These are phyloP conservation scores for Ophthalmotilapia sp. DNA, from an alignment of 2,113 vertebrate species.

Conservation along the genomic window DNA sequence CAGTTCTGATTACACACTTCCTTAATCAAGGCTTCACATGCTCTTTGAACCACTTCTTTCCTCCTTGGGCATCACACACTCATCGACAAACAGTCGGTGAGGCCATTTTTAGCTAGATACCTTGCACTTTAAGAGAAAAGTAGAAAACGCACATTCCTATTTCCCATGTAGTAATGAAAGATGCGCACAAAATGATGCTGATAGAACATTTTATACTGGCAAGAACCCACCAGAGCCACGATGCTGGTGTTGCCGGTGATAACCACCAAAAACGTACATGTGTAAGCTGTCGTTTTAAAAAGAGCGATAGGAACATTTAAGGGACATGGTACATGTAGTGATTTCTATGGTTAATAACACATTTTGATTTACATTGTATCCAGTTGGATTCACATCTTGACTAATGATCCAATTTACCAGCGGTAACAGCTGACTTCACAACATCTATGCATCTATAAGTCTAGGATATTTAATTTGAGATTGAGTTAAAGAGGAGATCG, in stretches of 20 bases:
- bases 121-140: background rate
- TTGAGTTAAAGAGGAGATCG: background rate
- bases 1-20: constrained; percentile 34
- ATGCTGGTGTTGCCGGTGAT: background rate
- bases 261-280: background rate
- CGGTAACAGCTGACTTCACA: background rate
- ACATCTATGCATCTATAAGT: background rate
- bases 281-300: background rate
- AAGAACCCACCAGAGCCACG: background rate
- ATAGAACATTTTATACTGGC: background rate
- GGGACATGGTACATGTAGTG: background rate
- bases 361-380: background rate
- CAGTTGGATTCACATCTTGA: background rate
- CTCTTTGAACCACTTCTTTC: constrained; percentile 25
- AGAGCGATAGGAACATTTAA: background rate
- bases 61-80: background rate
- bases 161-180: background rate
- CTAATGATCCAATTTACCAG: background rate
- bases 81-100: background rate
- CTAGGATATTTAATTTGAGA: background rate
- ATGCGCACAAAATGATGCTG: background rate
- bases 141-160: background rate
- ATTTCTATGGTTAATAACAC: background rate
- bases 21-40: constrained; percentile 23
- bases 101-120: background rate